phyloP scores from a whole-genome alignment of 2,888 invertebrate genomes.

The Cylindroiulus punctatus region DNA sequence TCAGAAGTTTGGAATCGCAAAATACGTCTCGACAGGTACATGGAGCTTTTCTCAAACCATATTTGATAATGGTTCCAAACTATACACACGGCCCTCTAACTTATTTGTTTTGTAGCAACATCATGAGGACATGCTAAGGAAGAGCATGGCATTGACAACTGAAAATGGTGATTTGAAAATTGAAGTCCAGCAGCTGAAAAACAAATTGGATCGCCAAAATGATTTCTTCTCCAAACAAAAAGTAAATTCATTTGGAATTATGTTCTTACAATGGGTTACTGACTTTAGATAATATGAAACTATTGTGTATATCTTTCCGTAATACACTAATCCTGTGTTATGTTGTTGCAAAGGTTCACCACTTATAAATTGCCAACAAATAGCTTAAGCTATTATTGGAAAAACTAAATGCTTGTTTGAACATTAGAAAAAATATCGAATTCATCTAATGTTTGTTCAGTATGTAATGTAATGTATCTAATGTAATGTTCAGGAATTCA shows the following conservation, averaged over 20 bases:
- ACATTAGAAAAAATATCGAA: no score
- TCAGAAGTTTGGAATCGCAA: not conserved
- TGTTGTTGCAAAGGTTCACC: no score
- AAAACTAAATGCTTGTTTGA: no score
- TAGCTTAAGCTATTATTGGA: no score
- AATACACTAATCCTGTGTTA: no score
- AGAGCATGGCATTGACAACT: not conserved
- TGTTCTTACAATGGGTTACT: no score
- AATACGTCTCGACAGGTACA: not conserved
- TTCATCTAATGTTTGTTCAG: no score
- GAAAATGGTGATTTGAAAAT: constrained; percentile 20
- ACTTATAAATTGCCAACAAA: no score
- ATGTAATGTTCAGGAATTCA: no score
- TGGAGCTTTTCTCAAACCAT: not conserved
- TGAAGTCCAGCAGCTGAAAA: not conserved
- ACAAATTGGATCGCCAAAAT: not conserved
- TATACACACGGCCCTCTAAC: not conserved
- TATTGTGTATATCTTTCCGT: no score
- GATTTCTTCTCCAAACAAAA: not conserved
- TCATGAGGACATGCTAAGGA: not conserved
- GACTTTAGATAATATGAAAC: no score
- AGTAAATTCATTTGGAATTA: not conserved
- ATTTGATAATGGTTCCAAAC: not conserved
- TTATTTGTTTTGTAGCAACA: not conserved
- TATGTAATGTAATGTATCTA: no score